Evolutionary conservation across 2,888 invertebrate genomes (phyloP), one percentile per base, ranked within the genome.

Genomic region (Cosmia trapezina): DNA sequence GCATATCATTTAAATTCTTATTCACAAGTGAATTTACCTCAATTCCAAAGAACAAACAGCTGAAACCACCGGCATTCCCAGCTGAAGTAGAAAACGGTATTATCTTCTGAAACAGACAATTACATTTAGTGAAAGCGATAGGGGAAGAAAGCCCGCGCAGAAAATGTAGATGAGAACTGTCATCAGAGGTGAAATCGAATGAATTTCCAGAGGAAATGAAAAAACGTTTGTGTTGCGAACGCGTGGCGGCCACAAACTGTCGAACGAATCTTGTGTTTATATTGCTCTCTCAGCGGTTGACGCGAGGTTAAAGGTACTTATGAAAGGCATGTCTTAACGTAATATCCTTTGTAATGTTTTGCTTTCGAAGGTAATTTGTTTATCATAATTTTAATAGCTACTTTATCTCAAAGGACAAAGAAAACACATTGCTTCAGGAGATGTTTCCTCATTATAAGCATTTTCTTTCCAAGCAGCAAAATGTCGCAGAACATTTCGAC

Each of bases 141-240:
- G 72, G 75, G 78, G 73, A 84, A 83, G 76, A 87, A 86, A 87
- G 63, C 83, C 81, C 80, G 83, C 83, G 80, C 73, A 80, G 80
- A 87, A 86, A 89, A 89, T 89, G 87, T 86, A 87, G 82, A 90
- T 86, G 86, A 85, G 83, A 84, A 87, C 82, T 85, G 83, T 85
- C 88, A 86, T 89, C 88, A 87, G 86, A 86, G 82, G 77, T 76
- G 77, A 88, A 91, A 88, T 89, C 88, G 78, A 89, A 90, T 89
- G 85, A 89, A 89, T 89, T 89, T 89, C 78, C 74, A 82, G 68
- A 70, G 83, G 83, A 87, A 89, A 89, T 88, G 85, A 84, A 89
- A 88, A 88, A 87, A 86, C 84, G 87, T 88, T 88, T 88, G 75
- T 83, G 83, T 86, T 85, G 84, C 62, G 37, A 85, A 80, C 83